Base-by-base conservation (phyloP, 1,140 invertebrate species). In the Drosophila watanabei region DNA sequence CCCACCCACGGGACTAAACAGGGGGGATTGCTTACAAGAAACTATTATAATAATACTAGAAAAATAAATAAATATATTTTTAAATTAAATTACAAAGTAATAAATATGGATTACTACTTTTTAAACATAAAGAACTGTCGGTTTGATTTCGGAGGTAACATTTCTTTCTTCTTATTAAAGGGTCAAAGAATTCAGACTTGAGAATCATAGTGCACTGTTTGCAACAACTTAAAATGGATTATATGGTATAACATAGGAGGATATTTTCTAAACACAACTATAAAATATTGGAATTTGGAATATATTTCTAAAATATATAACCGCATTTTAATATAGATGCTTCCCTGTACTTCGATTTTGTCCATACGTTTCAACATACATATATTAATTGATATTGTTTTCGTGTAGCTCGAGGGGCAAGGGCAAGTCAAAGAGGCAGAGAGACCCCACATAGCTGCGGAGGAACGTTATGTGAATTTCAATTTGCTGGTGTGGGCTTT, bases 371-470 rank as follows among this genome's bases (percentile, higher is more conserved):
- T 75, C 56, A 75, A 61, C 68, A 73, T 72, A 77, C 66, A 87
- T 87, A 77, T 88, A 88, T 87, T 87, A 87, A 87, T 87, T 87
- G 84, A 80, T 87, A 87, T 87, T 83, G 80, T 88, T 83, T 87
- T 71, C 68, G 83, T 79, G 75, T 79, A 75, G 80, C 41, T 49
- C n/a, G 24, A 9, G 28, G 45, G 14, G 24, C 24, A 24, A 24
- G 11, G 18, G 39, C 43, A 11, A 11, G 4, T 18, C n/a, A 35
- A 51, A 24, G 24, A 14, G 54, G 18, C 45, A 61, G 71, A n/a
- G n/a, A 43, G 70, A 51, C 48, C 37, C 43, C 62, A 45, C 63
- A 68, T 68, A 24, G 69, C 46, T 52, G 69, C 18, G 30, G 46
- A 41, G 71, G 32, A 39, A 82, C 84, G 83, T 87, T 88, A 77